Evolutionary conservation across 2,888 invertebrate genomes (phyloP).

Genomic region (Gastrophysa polygoni): DNA sequence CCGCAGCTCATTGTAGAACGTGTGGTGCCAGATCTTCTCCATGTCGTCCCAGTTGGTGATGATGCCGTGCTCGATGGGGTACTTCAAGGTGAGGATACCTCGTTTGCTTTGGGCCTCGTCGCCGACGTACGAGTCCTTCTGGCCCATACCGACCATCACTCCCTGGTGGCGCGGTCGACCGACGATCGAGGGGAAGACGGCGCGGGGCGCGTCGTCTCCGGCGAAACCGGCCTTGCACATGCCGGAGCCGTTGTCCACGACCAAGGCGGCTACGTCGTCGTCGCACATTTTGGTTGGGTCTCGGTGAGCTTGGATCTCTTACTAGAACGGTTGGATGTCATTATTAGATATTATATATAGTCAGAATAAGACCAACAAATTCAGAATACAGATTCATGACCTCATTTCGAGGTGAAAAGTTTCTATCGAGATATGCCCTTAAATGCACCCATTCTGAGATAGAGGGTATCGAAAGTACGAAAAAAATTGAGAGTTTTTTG

Average conservation of each 20-base stretch:
- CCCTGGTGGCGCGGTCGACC: slow-evolving; percentile 85
- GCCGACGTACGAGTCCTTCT: slow-evolving; percentile 87
- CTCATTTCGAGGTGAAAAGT: too few species aligned
- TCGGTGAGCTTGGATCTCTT: not conserved
- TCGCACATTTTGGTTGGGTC: slow-evolving; percentile 78
- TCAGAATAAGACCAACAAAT: too few species aligned
- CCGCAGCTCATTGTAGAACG: slow-evolving; percentile 91
- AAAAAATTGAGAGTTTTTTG: too few species aligned
- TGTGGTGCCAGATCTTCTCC: slow-evolving; percentile 93
- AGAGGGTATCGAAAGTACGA: too few species aligned
- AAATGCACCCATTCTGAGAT: too few species aligned
- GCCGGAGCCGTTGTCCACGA: slow-evolving; percentile 89
- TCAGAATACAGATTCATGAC: too few species aligned
- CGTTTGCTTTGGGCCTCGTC: slow-evolving; percentile 73
- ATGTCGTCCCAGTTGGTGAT: slow-evolving; percentile 93
- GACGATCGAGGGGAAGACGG: slow-evolving; percentile 87
- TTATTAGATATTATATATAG: too few species aligned
- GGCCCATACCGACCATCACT: slow-evolving; percentile 89
- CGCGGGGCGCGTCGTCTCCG: slow-evolving; percentile 86
- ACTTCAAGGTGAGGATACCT: slow-evolving; percentile 87
- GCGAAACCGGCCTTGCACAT: slow-evolving; percentile 94
- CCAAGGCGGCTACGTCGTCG: slow-evolving; percentile 90
- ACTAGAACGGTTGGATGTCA: too few species aligned
- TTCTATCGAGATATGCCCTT: too few species aligned
- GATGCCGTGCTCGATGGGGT: slow-evolving; percentile 89